A percentile compares a stretch with the other conserved stretches of the same genome.
Evolutionary conservation across 2,888 invertebrate genomes (phyloP).

Genomic region (Conomelus anceps): DNA sequence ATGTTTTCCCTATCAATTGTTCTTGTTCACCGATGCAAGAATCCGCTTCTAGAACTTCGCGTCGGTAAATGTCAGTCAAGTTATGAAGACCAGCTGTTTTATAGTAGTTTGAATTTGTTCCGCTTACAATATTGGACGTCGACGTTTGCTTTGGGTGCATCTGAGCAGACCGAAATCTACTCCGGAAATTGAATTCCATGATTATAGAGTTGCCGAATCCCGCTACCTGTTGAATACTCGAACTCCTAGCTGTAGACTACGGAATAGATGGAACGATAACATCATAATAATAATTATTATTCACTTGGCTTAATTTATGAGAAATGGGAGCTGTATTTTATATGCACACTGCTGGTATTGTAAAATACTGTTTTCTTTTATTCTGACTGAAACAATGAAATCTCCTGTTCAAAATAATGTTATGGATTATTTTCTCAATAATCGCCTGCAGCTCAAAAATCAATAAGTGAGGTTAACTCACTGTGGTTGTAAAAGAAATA

Average conservation of each 20-base stretch:
- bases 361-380: too few relatives aligned
- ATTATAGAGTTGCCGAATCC: background rate
- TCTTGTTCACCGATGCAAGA: background rate
- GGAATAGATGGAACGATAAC: background rate
- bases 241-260: too few relatives aligned
- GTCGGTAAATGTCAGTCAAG: background rate
- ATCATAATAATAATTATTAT: too few relatives aligned
- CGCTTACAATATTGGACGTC: background rate
- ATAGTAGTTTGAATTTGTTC: background rate
- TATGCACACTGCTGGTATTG: too few relatives aligned
- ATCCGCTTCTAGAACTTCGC: background rate
- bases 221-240: background rate
- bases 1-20: background rate
- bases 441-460: too few relatives aligned
- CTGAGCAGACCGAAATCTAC: background rate
- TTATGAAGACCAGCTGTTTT: background rate
- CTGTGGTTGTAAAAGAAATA: too few relatives aligned
- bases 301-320: too few relatives aligned
- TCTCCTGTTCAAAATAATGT: too few relatives aligned
- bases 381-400: too few relatives aligned
- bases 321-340: too few relatives aligned
- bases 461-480: too few relatives aligned
- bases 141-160: background rate
- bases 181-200: background rate
- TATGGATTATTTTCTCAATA: too few relatives aligned